A percentile compares a stretch with the other conserved stretches of the same genome.
Evolutionary conservation across 2,113 vertebrate species (phyloP).

Genomic region (Halcyon senegalensis): DNA sequence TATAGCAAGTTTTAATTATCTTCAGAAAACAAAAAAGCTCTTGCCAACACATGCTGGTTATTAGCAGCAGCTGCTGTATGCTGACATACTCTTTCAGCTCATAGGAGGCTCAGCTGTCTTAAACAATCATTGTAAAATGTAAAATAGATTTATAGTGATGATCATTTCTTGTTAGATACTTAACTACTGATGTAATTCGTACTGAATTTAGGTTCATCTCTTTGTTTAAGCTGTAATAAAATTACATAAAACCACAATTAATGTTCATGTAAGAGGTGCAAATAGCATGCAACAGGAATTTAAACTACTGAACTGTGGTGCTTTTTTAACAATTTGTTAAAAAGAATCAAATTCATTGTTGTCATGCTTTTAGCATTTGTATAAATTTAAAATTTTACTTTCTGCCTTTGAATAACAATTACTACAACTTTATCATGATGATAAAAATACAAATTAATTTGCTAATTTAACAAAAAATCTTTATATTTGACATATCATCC

Average conservation of each 20-base stretch:
- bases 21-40: constrained; percentile 69
- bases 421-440: not conserved
- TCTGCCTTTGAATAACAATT: not conserved
- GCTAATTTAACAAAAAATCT: not conserved
- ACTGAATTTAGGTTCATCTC: not conserved
- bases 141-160: constrained; percentile 67
- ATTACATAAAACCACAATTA: not conserved
- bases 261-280: not conserved
- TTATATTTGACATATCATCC: not conserved
- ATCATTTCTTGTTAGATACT: constrained; percentile 65
- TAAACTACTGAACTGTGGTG: not conserved
- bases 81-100: constrained; percentile 59
- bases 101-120: constrained; percentile 73
- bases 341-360: not conserved
- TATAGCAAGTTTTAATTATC: constrained; percentile 73
- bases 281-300: not conserved
- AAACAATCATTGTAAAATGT: constrained; percentile 65
- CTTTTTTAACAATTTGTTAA: not conserved
- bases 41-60: constrained; percentile 64
- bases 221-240: constrained; percentile 48
- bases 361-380: not conserved
- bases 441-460: not conserved
- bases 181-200: constrained; percentile 59
- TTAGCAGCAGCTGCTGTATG: constrained; percentile 71
- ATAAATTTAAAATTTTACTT: not conserved